These are phyloP conservation scores for Gastracanthus pulcherrimus DNA, from an alignment of 2,888 invertebrate genomes.

Conservation along the genomic window DNA sequence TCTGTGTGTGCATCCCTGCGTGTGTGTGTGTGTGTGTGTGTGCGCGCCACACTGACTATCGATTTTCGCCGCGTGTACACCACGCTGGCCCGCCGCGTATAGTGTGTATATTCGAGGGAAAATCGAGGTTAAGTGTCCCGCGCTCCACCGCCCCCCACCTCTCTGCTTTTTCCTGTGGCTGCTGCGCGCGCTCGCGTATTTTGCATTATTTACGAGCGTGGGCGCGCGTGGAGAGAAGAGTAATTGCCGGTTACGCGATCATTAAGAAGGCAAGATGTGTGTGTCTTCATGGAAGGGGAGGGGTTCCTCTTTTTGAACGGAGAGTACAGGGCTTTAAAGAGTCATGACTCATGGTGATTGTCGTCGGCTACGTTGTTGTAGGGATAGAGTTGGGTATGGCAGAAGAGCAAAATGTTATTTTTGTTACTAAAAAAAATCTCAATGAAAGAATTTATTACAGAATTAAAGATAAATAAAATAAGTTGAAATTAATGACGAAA, in stretches of 20 bases:
- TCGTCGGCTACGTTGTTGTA: too few species aligned
- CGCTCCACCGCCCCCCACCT: not conserved
- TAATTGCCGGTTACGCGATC: slow-evolving; percentile 8
- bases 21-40: not conserved
- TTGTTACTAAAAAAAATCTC: too few species aligned
- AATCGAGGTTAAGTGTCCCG: slow-evolving; percentile 55
- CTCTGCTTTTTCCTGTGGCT: slow-evolving; percentile 4
- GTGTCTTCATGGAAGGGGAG: too few species aligned
- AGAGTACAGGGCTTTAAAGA: too few species aligned
- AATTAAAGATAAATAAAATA: too few species aligned
- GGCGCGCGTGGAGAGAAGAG: not conserved
- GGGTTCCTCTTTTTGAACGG: too few species aligned
- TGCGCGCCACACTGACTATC: slow-evolving; percentile 53
- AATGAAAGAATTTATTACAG: too few species aligned
- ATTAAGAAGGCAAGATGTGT: too few species aligned
- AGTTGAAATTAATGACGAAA: too few species aligned
- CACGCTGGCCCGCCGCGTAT: not conserved
- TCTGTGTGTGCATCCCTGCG: not conserved
- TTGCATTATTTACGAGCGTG: slow-evolving; percentile 36
- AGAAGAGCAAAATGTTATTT: too few species aligned
- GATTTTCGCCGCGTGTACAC: slow-evolving; percentile 39
- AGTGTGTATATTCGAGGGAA: slow-evolving; percentile 40
- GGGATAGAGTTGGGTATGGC: too few species aligned
- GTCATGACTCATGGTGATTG: too few species aligned
- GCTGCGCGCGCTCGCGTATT: slow-evolving; percentile 17